Conservation (phyloP, 1,140 invertebrate species). For the Ganaspis sp. region DNA sequence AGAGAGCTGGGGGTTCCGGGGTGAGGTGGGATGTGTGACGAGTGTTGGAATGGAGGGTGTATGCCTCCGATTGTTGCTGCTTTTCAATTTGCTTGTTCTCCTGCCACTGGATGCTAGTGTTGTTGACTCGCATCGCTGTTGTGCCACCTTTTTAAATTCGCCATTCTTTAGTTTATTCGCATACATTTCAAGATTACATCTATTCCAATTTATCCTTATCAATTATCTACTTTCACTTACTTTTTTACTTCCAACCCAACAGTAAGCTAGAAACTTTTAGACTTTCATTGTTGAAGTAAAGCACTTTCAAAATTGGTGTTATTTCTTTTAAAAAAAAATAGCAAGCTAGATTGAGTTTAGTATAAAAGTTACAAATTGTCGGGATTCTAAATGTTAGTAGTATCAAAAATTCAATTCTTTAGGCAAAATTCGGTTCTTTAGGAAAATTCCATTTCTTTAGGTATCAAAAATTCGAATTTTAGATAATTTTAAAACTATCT, state of each 20-base stretch:
- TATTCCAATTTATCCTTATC: conserved; percentile 2
- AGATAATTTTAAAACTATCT: no score
- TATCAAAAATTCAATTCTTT: neutral
- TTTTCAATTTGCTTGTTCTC: conserved; percentile 69
- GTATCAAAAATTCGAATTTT: no score
- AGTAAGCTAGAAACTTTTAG: neutral
- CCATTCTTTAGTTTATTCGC: neutral
- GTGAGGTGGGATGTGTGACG: conserved; percentile 69
- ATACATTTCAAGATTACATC: neutral
- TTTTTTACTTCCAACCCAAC: neutral
- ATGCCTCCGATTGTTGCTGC: conserved; percentile 66
- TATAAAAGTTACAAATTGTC: neutral
- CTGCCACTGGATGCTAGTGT: conserved; percentile 64
- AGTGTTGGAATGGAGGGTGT: conserved; percentile 59
- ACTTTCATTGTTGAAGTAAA: neutral
- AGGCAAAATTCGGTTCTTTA: no score
- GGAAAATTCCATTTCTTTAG: no score
- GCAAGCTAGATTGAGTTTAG: neutral
- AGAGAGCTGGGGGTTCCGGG: conserved; percentile 79
- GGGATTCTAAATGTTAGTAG: neutral
- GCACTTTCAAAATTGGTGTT: neutral
- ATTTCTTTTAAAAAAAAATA: neutral
- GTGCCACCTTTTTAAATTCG: conserved; percentile 66
- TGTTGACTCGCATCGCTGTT: conserved; percentile 68
- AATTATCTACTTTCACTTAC: conserved; percentile 3